Evolutionary conservation across 2,797 vertebrate genomes (phyloP), one percentile per base, ranked within the genome.

Genomic region (Anolis apletophallus): DNA sequence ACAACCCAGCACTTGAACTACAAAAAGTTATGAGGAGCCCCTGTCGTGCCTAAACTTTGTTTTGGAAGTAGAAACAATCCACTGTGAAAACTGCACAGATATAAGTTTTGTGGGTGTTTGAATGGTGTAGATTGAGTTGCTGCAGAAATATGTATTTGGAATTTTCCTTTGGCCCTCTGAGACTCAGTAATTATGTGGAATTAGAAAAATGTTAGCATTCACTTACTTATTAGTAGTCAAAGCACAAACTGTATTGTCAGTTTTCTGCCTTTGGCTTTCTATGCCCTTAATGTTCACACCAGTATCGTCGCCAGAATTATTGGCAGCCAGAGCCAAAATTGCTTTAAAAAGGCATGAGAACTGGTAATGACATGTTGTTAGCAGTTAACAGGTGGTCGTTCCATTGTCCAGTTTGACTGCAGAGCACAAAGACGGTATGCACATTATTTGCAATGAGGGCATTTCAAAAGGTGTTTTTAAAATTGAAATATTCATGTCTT

Each of bases 321-420:
- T 89, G 88, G 92, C 92, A 94, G 91, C 95, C 92, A 95, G 96
- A 97, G 96, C 96, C 97, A 97, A 95, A 97, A 97, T 95, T 94
- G 95, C 95, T 96, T 96, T 96, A 94, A 94, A 96, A 96, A 96
- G 93, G 96, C 96, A 96, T 96, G 94, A 94, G 95, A 96, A 96
- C 94, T 92, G 93, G 93, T 95, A 93, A 94, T 95, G 95, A 95
- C 95, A 96, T 95, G 96, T 97, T 96, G 96, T 97, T 97, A 97
- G 95, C 95, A 96, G 94, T 96, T 96, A 97, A 97, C 97, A 97
- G 97, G 97, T 97, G 97, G 97, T 96, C 96, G 95, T 96, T 95
- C 97, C 95, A 95, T 96, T 96, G 96, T 97, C 95, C 96, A 96
- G 95, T 97, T 97, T 96, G 92, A 95, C 95, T 95, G 91, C 88